Evolutionary conservation across 2,113 vertebrate genomes (phyloP).

Genomic region (Sceloporus tristichus): DNA sequence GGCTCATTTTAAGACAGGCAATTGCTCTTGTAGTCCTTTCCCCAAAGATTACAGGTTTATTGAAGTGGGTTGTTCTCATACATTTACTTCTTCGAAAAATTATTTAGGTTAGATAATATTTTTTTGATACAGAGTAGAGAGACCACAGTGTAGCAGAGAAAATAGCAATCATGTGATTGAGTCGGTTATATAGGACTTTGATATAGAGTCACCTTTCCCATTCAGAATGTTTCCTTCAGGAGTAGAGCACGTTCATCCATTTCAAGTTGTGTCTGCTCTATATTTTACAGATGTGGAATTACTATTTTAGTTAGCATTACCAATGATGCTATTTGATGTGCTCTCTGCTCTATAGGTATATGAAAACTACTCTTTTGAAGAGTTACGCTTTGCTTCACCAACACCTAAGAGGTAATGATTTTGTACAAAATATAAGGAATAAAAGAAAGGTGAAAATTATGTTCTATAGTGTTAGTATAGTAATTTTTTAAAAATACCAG

Average conservation of each 20-base stretch:
- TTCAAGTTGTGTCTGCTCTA: not conserved
- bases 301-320: not conserved
- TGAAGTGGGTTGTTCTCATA: not conserved
- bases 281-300: not conserved
- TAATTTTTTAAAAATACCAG: not conserved
- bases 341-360: constrained; percentile 83
- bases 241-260: not conserved
- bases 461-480: not conserved
- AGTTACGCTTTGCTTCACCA: constrained; percentile 96
- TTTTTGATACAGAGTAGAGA: not conserved
- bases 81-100: not conserved
- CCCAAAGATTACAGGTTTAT: no score
- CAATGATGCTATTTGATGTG: not conserved
- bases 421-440: not conserved
- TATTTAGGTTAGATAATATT: not conserved
- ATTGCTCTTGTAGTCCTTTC: not conserved
- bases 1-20: not conserved
- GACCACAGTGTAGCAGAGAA: not conserved
- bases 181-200: not conserved
- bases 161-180: not conserved
- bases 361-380: constrained; percentile 99
- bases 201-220: not conserved
- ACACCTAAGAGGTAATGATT: constrained; percentile 93
- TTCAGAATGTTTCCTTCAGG: not conserved
- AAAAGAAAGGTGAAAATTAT: not conserved